Percentiles rank a stretch among this genome's conserved stretches.
phyloP scores from a whole-genome alignment of 2,888 invertebrate species.

The Diplazon laetatorius region DNA sequence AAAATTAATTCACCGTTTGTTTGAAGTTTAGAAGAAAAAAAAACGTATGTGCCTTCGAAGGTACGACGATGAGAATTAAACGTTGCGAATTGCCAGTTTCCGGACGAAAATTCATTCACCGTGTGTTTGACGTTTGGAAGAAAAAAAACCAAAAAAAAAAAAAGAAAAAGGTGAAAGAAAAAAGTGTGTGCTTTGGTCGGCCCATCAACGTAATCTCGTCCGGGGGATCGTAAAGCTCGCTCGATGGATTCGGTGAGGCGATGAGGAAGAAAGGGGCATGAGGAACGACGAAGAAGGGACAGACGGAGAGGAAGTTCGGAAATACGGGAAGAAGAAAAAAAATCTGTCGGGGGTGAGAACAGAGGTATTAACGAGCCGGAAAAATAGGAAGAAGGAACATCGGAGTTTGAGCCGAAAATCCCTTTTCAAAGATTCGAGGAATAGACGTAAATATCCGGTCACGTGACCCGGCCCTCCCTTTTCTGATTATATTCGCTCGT shows the following conservation, averaged over 20 bases:
- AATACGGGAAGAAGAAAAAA: too few relatives aligned
- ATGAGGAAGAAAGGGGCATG: neutral
- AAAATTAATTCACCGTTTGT: conserved; percentile 18
- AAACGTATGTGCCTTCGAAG: too few relatives aligned
- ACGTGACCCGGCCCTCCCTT: conserved; percentile 49
- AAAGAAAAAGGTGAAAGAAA: conserved; percentile 27
- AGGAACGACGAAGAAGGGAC: neutral
- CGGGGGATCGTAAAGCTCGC: conserved; percentile 33
- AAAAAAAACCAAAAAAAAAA: conserved; percentile 24
- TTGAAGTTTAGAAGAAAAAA: conserved; percentile 44
- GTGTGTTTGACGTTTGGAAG: conserved; percentile 41
- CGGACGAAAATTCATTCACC: conserved; percentile 51
- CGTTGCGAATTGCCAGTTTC: conserved; percentile 61
- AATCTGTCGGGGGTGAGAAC: neutral
- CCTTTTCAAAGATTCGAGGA: conserved; percentile 45
- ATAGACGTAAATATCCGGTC: conserved; percentile 46
- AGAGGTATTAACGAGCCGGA: conserved; percentile 28
- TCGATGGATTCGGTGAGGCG: conserved; percentile 25
- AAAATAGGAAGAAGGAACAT: conserved; percentile 34
- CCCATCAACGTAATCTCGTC: conserved; percentile 44
- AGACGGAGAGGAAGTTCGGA: conserved; percentile 13
- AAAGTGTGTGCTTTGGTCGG: conserved; percentile 29
- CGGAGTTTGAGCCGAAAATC: conserved; percentile 53
- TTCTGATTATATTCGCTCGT: conserved; percentile 54
- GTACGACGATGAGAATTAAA: conserved; percentile 57